Evolutionary conservation across 1,140 invertebrate genomes (phyloP).

Genomic region (Amphibalanus amphitrite): DNA sequence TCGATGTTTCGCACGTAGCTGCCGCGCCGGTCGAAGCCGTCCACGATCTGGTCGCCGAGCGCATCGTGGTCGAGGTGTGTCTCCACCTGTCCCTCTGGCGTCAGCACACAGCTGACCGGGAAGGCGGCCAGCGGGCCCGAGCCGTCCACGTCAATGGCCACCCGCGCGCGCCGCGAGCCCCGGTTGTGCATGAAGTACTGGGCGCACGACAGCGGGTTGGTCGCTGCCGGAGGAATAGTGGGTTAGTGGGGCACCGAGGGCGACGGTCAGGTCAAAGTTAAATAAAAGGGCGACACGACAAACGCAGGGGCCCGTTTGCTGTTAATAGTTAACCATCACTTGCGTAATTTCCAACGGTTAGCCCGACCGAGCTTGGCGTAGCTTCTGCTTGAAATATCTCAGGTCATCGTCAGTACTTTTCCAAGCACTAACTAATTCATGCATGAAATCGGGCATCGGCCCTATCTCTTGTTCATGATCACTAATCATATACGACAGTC

Average conservation of each 20-base stretch:
- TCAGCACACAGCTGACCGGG: slow-evolving; percentile 63
- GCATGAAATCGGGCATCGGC: no score
- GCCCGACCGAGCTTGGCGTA: no score
- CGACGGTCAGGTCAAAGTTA: no score
- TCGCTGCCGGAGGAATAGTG: slow-evolving; percentile 35
- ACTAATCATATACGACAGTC: no score
- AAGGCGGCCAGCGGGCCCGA: slow-evolving; percentile 71
- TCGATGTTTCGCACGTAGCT: slow-evolving; percentile 44
- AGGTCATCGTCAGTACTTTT: no score
- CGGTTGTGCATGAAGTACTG: slow-evolving; percentile 31
- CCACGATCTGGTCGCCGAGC: slow-evolving; percentile 21
- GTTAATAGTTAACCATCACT: slow-evolving; percentile 47
- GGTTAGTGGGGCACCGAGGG: no score
- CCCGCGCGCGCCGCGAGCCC: slow-evolving; percentile 45
- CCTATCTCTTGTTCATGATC: no score
- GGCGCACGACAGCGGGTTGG: slow-evolving; percentile 71
- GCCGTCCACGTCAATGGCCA: slow-evolving; percentile 50
- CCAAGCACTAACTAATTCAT: no score
- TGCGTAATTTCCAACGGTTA: no score
- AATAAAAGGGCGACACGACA: slow-evolving; percentile 71
- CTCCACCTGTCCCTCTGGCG: slow-evolving; percentile 19
- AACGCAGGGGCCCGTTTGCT: slow-evolving; percentile 52
- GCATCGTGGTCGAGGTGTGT: not conserved
- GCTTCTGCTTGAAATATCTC: no score
- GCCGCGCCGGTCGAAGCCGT: slow-evolving; percentile 34